These are phyloP conservation scores for Hyperopisus bebe DNA, from an alignment of 2,113 vertebrate genomes.

Conservation along the genomic window DNA sequence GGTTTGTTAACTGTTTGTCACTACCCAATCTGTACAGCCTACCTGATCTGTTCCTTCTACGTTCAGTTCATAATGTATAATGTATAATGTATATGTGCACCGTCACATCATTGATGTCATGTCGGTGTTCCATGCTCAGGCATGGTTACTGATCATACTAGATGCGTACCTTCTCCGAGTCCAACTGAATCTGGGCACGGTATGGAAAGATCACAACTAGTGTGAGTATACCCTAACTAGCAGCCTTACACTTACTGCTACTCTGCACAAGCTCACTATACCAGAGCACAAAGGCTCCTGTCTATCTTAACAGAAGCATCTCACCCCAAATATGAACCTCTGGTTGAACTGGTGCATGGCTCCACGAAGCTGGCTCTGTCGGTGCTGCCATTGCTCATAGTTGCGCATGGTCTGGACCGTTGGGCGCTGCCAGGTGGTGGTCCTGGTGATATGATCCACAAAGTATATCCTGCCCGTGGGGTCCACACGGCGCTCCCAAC, in stretches of 20 bases:
- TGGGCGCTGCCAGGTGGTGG: slow-evolving; percentile 92
- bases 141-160: neutral
- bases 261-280: neutral
- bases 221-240: neutral
- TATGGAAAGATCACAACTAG: neutral
- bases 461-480: slow-evolving; percentile 93
- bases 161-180: neutral
- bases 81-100: neutral
- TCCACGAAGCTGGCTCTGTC: slow-evolving; percentile 91
- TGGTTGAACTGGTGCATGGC: slow-evolving; percentile 99
- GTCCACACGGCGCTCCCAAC: slow-evolving; percentile 94
- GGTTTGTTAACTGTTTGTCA: neutral
- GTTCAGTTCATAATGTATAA: neutral
- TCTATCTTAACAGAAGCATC: slow-evolving; percentile 25
- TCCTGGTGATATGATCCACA: slow-evolving; percentile 94
- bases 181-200: neutral
- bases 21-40: neutral
- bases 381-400: slow-evolving; percentile 95
- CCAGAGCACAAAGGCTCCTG: neutral
- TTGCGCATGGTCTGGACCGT: slow-evolving; percentile 90
- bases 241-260: neutral
- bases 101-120: neutral
- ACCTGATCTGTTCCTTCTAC: neutral
- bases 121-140: neutral
- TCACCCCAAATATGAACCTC: slow-evolving; percentile 93